Evolutionary conservation across 2,797 vertebrate species (phyloP).

Genomic region (Trachurus trachurus): DNA sequence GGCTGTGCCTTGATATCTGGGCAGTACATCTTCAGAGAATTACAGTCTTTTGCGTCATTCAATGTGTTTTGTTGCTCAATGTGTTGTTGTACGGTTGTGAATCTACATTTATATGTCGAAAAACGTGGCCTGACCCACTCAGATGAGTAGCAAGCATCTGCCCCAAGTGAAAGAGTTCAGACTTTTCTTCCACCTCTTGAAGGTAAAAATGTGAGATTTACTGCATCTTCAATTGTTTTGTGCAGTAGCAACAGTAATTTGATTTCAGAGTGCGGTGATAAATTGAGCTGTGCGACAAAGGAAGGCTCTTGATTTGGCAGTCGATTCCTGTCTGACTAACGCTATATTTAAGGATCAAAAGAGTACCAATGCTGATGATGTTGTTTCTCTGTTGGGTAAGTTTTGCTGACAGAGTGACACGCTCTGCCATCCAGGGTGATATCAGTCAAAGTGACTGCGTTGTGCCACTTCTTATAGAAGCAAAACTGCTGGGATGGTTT

Average conservation of each 20-base stretch:
- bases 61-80: background rate
- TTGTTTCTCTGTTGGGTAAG: conserved; percentile 14
- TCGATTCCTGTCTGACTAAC: conserved; percentile 36
- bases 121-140: background rate
- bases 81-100: background rate
- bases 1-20: conserved; percentile 31
- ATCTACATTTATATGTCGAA: background rate
- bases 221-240: conserved; percentile 37
- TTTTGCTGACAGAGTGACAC: conserved; percentile 48
- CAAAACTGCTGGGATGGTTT: conserved; percentile 4
- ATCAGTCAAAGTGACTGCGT: conserved; percentile 20
- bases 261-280: conserved; percentile 44
- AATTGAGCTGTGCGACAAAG: conserved; percentile 36
- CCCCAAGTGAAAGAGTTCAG: background rate
- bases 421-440: conserved; percentile 20
- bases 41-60: conserved; percentile 12
- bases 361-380: conserved; percentile 14
- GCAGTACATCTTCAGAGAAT: conserved; percentile 35
- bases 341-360: conserved; percentile 50
- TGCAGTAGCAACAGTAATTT: conserved; percentile 44
- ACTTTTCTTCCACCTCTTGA: background rate
- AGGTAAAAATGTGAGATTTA: conserved; percentile 36
- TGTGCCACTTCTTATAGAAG: conserved; percentile 9
- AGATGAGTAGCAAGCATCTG: background rate
- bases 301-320: conserved; percentile 39